Evolutionary conservation across 2,797 vertebrate genomes (phyloP).

Genomic region (Miichthys miiuy): DNA sequence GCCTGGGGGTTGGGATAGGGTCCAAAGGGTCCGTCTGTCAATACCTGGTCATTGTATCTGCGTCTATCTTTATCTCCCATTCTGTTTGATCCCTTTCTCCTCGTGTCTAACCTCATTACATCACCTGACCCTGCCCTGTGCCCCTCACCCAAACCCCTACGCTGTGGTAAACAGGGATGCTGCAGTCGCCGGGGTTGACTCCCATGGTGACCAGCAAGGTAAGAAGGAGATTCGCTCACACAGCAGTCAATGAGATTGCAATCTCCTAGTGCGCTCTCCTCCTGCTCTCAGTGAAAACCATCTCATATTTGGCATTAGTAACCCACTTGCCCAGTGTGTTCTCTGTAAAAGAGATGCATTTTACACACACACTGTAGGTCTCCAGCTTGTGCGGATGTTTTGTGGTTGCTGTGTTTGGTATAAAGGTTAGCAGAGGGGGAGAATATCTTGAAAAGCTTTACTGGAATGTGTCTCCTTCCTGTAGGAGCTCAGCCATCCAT

Average conservation of each 20-base stretch:
- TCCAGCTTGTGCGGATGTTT: slow-evolving; percentile 43
- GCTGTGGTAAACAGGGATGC: slow-evolving; percentile 45
- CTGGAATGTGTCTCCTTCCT: slow-evolving; percentile 75
- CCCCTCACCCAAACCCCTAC: slow-evolving; percentile 33
- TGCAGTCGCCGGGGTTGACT: slow-evolving; percentile 41
- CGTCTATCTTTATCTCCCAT: slow-evolving; percentile 82
- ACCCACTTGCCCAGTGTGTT: slow-evolving; percentile 3
- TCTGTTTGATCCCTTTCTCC: slow-evolving; percentile 81
- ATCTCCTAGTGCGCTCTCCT: slow-evolving; percentile 12
- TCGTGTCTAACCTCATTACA: slow-evolving; percentile 77
- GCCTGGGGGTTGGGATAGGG: slow-evolving; percentile 69
- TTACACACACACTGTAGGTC: slow-evolving; percentile 36
- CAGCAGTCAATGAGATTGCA: slow-evolving; percentile 35
- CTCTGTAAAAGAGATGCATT: slow-evolving; percentile 40
- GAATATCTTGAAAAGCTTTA: slow-evolving; percentile 61
- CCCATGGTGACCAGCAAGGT: slow-evolving; percentile 42
- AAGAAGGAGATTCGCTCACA: slow-evolving; percentile 30
- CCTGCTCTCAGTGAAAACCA: slow-evolving; percentile 27
- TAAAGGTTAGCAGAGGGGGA: slow-evolving; percentile 56
- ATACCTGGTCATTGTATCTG: slow-evolving; percentile 83
- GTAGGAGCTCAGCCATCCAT: slow-evolving; percentile 62
- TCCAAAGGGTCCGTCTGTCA: slow-evolving; percentile 74
- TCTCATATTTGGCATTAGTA: slow-evolving; percentile 35
- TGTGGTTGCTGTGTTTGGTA: slow-evolving; percentile 57
- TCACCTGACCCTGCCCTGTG: slow-evolving; percentile 69